Base-by-base conservation (phyloP, 2,113 vertebrate species). In the Salvator merianae region DNA sequence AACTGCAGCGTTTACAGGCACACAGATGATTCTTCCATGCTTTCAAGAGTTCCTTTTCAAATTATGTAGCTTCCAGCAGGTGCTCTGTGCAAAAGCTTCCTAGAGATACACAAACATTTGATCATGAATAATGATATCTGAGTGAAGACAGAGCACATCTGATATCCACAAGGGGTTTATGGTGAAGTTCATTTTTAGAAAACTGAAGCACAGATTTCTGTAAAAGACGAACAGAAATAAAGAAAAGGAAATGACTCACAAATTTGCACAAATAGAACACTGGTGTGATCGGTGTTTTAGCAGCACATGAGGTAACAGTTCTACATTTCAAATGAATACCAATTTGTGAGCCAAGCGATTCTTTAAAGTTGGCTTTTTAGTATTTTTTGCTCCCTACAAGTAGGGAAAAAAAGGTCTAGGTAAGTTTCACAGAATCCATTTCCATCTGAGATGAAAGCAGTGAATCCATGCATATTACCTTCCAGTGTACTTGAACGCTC, bases 71-170 rank as follows among this genome's bases (percentile, higher is more conserved):
- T 91, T 89, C 75, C 43, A 91, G 90, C 91, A 93, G 90, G 86
- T 94, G 88, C 40, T 87, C 77, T 80, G 88, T 88, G 82, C 81
- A 92, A 93, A 88, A 88, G 59, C 7, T 91, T 76, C 87, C 76
- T 84, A 34, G 66, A 89, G 77, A 93, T 90, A 77, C 40, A 66
- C 84, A 91, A 92, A 89, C 93, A 91, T 90, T 91, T 91, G 82
- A 88, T 86, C 85, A 86, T 87, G 87, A 92, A 92, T 92, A 92
- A 75, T 53, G 50, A 79, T 84, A 30, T 40, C 66, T 40, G 65
- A 92, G 76, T 32, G 66, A 88, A 90, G 90, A 66, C 63, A 73
- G 82, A 88, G 22, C 63, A 53, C 47, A 70, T 87, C 86, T 84
- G 30, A 5, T 16, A 24, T 75, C n/a, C 50, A 16, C 38, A 26